Evolutionary conservation across 2,888 invertebrate species (phyloP), one percentile per base, ranked within the genome.

Genomic region (Lasioglossum calceatum): DNA sequence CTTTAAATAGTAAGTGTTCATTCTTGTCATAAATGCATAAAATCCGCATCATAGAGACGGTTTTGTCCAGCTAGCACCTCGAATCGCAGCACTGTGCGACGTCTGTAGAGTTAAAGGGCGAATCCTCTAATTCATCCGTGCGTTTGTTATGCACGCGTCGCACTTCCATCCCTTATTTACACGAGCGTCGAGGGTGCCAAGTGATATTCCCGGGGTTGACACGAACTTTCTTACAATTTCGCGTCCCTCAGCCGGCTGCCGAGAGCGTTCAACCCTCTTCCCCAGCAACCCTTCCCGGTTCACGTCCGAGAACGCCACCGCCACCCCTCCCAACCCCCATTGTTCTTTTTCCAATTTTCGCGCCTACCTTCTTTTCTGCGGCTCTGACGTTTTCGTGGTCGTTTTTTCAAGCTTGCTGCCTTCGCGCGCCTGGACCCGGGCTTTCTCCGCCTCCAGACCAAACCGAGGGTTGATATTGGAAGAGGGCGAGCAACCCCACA

Each of bases 331-430:
- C 81, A 71, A 61, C 32, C 77, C 76, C 78, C 78, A 79, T 83
- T 75, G 70, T 87, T 84, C 88, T 83, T 88, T 88, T 84, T 85
- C 75, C 80, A 87, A 87, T 87, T 88, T 87, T 86, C 86, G 73
- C 89, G 50, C 82, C 82, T 47, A 61, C 71, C 58, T 79, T 82
- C 79, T 88, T 84, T 71, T 79, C 77, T 73, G 77, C 77, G 72
- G 23, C 75, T 71, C 70, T 82, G 64, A 44, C 64, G 42, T 61
- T 76, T 70, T 54, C 74, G 19, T 77, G 47, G 73, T 77, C 76
- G n/a, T 47, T 81, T 74, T 77, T 44, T n/a, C 58, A 42, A 70
- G 16, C 42, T 32, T 39, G 39, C 50, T 19, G 58, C 39, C 39
- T 39, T n/a, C 58, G 27, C 32, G 36, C 58, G 58, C 42, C 12